These are phyloP conservation scores for Ctena decussata DNA, from an alignment of 2,888 invertebrate genomes.

Conservation along the genomic window DNA sequence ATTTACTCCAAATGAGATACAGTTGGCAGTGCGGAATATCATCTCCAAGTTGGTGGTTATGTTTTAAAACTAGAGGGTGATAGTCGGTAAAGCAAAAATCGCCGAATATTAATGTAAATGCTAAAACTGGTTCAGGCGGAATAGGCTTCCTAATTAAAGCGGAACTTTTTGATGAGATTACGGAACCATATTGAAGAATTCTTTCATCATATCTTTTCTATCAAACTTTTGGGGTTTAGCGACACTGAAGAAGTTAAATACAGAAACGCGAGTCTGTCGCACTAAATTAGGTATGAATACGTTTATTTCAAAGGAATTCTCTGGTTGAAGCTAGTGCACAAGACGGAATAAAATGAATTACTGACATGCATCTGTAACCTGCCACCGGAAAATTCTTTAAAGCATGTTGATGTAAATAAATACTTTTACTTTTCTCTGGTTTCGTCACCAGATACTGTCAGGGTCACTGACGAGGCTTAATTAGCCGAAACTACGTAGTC, in stretches of 20 bases:
- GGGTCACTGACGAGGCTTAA: too few relatives aligned
- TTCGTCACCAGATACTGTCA: too few relatives aligned
- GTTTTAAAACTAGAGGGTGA: slow-evolving; percentile 10
- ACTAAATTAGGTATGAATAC: too few relatives aligned
- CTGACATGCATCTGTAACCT: background rate
- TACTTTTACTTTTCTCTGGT: too few relatives aligned
- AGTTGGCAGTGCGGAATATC: slow-evolving; percentile 37
- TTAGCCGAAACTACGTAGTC: too few relatives aligned
- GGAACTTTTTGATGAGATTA: background rate
- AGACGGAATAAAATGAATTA: background rate
- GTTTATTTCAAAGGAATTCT: slow-evolving; percentile 25
- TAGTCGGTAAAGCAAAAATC: slow-evolving; percentile 23
- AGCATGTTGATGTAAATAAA: background rate
- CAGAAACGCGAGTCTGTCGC: too few relatives aligned
- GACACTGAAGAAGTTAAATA: too few relatives aligned
- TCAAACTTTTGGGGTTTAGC: too few relatives aligned
- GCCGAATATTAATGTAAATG: background rate
- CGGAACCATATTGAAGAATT: background rate
- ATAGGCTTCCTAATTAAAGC: background rate
- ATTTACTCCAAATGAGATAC: slow-evolving; percentile 15
- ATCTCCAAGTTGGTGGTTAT: slow-evolving; percentile 12
- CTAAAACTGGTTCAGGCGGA: background rate
- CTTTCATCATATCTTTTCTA: too few relatives aligned
- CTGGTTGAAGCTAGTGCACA: slow-evolving; percentile 12
- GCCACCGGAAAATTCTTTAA: background rate